These are phyloP conservation scores for Vultur gryphus DNA, from an alignment of 2,797 vertebrate genomes.

Conservation along the genomic window DNA sequence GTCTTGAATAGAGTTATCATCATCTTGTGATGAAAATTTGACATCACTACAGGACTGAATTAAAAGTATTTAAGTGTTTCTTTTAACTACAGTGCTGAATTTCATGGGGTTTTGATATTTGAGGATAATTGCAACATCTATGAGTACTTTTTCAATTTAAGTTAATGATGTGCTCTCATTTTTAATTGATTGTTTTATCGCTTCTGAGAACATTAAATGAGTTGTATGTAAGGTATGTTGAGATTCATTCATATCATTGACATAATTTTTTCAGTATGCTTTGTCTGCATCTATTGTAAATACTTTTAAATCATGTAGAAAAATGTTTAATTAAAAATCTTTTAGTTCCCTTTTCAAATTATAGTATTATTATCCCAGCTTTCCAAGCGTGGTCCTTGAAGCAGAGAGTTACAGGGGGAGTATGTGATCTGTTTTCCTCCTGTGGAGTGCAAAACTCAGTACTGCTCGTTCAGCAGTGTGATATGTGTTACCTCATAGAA, in stretches of 20 bases:
- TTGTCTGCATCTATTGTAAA: neutral
- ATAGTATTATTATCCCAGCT: neutral
- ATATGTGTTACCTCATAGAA: neutral
- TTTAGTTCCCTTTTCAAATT: neutral
- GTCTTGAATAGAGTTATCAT: neutral
- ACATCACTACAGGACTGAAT: neutral
- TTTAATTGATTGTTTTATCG: neutral
- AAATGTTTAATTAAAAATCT: neutral
- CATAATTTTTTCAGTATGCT: neutral
- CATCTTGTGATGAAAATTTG: neutral
- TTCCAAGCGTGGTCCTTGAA: neutral
- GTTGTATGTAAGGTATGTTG: neutral
- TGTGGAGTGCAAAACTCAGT: neutral
- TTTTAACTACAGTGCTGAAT: neutral
- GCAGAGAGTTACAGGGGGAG: neutral
- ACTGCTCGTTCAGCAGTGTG: neutral
- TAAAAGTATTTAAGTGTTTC: neutral
- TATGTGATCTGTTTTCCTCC: neutral
- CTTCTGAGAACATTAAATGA: neutral
- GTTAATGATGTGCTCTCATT: neutral
- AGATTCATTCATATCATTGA: neutral
- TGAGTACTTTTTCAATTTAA: neutral
- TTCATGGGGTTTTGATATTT: neutral
- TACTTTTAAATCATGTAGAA: neutral
- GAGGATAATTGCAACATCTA: neutral